A percentile compares a stretch with the other conserved stretches of the same genome.
These are phyloP conservation scores for Silurus aristotelis DNA, from an alignment of 2,797 vertebrate species.

Conservation along the genomic window DNA sequence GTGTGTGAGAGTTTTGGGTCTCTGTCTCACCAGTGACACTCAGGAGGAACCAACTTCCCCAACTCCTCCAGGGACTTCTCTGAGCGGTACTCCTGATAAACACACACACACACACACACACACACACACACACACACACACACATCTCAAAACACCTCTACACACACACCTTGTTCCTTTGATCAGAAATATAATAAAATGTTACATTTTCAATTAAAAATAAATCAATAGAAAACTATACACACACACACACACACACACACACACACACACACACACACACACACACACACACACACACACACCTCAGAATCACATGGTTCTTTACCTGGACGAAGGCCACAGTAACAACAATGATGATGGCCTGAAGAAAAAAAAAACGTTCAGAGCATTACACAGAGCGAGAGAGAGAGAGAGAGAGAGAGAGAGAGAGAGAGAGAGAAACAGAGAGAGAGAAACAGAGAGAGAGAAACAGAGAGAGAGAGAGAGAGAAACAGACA, in stretches of 20 bases:
- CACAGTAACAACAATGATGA: constrained; percentile 96
- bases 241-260: neutral
- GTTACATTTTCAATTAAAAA: neutral
- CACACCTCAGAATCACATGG: no score
- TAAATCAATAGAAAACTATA: neutral
- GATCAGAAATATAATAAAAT: no score
- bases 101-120: no score
- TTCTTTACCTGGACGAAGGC: constrained; percentile 92
- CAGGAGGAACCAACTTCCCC: constrained; percentile 93
- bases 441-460: neutral
- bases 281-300: neutral
- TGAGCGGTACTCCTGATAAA: constrained; percentile 90
- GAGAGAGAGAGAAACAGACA: neutral
- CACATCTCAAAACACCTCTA: neutral
- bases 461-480: neutral
- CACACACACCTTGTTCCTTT: neutral
- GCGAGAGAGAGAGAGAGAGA: fast-evolving
- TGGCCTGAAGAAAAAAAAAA: constrained; percentile 77
- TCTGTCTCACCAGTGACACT: constrained; percentile 88
- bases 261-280: neutral
- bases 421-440: neutral
- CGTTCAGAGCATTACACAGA: neutral
- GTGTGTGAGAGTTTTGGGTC: no score
- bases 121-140: constrained; percentile 12
- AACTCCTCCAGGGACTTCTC: constrained; percentile 97